These are phyloP conservation scores for Caprella mutica DNA, from an alignment of 2,888 invertebrate genomes.

Conservation along the genomic window DNA sequence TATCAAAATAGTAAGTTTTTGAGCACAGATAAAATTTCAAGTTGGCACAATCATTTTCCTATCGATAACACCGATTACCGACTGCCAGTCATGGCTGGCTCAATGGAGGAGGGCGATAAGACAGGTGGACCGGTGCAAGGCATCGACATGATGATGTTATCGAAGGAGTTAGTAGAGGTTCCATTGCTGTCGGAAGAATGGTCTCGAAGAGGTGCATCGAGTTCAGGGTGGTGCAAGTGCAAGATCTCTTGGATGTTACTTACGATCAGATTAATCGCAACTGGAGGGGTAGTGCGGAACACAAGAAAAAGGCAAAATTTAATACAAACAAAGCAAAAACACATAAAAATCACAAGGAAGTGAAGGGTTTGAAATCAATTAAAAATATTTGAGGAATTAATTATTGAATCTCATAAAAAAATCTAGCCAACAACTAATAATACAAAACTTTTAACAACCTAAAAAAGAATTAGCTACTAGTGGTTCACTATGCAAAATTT, in stretches of 20 bases:
- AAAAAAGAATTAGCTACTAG: too few relatives aligned
- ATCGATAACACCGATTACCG: too few relatives aligned
- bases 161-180: neutral
- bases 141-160: neutral
- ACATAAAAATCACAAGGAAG: constrained; percentile 10
- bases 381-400: too few relatives aligned
- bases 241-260: constrained; percentile 76
- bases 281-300: constrained; percentile 50
- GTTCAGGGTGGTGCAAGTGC: constrained; percentile 1
- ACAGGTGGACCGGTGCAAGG: neutral
- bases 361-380: constrained; percentile 33
- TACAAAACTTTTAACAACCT: too few relatives aligned
- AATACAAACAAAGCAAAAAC: neutral
- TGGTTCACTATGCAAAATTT: too few relatives aligned
- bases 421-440: too few relatives aligned
- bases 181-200: neutral
- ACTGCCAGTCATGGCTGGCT: neutral
- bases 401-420: too few relatives aligned
- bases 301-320: constrained; percentile 1
- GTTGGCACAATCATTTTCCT: too few relatives aligned
- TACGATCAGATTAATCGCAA: constrained; percentile 93
- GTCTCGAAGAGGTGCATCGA: neutral
- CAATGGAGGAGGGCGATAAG: constrained; percentile 5
- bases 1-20: too few relatives aligned
- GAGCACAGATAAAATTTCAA: too few relatives aligned